Evolutionary conservation across 2,888 invertebrate genomes (phyloP), one percentile per base, ranked within the genome.

Genomic region (Mythimna vitellina): DNA sequence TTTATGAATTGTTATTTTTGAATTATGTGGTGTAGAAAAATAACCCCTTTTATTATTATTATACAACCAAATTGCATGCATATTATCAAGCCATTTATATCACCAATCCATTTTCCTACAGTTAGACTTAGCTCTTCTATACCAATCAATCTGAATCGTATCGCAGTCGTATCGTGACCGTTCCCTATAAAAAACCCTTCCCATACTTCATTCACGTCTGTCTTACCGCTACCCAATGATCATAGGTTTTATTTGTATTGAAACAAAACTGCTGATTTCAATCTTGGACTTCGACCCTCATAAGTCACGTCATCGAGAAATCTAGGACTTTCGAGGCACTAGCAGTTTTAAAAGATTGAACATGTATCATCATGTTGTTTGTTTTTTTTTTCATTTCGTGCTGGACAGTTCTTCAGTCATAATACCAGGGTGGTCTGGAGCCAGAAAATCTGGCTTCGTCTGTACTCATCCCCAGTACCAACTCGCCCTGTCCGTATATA

Each of bases 141-240:
- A 29, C 17, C 20, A 46, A 9, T 14, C 12, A 49, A 35, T 68
- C 53, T 20, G 10, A 20, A 25, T 20, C 57, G 57, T 63, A 2
- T 4, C 51, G 22, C 5, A 25, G 25, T 69, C 81, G 74, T 42
- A 25, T 73, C 84, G 67, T 42, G 4, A 4, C 83, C 86, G 86
- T 78, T 3, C 0, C 2, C 3, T 81, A 3, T 86, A 88, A 90
- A 86, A 0, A n/a, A 0, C 1, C 0, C 14, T 32, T 42, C 25
- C 81, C 86, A 90, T 90, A 80, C 80, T 75, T 90, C 91, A 89
- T 89, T 89, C 90, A 86, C 90, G 88, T 81, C 82, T 89, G 88
- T 88, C 88, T 90, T 80, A 29, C 76, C 75, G 64, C 70, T 62
- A 66, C 68, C 77, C 80, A 82, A 84, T 83, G 83, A 81, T 78